Evolutionary conservation across 2,113 vertebrate genomes (phyloP), one percentile per base, ranked within the genome.

Genomic region (Oceanites oceanicus): DNA sequence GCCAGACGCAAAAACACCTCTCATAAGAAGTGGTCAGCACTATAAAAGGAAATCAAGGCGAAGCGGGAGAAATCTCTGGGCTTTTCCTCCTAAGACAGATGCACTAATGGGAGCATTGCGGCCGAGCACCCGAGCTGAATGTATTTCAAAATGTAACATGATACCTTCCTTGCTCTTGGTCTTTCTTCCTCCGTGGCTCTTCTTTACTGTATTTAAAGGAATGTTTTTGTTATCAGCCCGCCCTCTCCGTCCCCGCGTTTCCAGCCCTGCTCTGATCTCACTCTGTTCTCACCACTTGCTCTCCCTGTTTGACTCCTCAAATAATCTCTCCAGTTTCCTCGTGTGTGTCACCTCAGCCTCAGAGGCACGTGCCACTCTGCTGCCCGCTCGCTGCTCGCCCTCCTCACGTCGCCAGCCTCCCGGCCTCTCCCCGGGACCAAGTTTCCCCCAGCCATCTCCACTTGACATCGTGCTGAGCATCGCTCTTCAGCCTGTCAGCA

Each of bases 381-480:
- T 15, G 36, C 44, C 49, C 6, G 6, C 77, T 47, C 3, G 2
- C 67, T n/a, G 53, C 62, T 76, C 32, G 0, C 21, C 26, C 47
- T 11, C 40, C 42, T 40, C 17, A 0, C 4, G 27, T 32, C 19
- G 2, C 34, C 53, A 4, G 44, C 15, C 59, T 17, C 47, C 14
- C 0, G 1, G 49, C 72, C 30, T 58, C 36, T 59, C 52, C 58
- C 25, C 0, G 0, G 30, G 19, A 10, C 50, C 2, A 0, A 2
- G 0, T 12, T 74, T 53, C 66, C 52, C 36, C 74, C 3, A 0
- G 44, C 73, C 62, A 0, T 40, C 52, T 34, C 44, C 40, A 4
- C 74, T 52, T 40, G 49, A 56, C 1, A 2, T 4, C 1, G 20
- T 10, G n/a, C 62, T 56, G n/a, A 67, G 68, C 29, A 0, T 1